Evolutionary conservation across 2,888 invertebrate genomes (phyloP).

Genomic region (Zootermopsis nevadensis): DNA sequence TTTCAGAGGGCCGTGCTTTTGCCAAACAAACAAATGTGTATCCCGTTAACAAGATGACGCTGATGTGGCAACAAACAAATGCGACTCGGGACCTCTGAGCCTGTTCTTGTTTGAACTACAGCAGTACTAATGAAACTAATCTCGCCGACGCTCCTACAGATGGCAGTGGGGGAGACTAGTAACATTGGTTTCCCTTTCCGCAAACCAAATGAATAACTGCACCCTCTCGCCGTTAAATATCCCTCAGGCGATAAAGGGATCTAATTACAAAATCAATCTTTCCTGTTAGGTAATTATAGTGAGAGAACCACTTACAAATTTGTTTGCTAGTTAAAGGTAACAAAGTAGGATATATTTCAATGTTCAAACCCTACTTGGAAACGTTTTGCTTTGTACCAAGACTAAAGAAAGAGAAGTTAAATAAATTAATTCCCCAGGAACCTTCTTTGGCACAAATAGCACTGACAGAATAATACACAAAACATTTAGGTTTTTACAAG

Average conservation of each 20-base stretch:
- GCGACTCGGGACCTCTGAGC: slow-evolving; percentile 31
- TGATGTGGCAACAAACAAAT: slow-evolving; percentile 49
- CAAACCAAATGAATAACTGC: slow-evolving; percentile 51
- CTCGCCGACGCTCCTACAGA: slow-evolving; percentile 19
- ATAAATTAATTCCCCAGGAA: too few species aligned
- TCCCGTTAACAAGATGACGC: slow-evolving; percentile 47
- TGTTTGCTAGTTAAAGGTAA: slow-evolving; percentile 47
- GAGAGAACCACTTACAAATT: slow-evolving; percentile 35
- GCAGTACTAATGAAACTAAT: slow-evolving; percentile 47
- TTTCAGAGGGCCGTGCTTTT: too few species aligned
- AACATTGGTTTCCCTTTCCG: slow-evolving; percentile 40
- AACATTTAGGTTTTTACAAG: too few species aligned
- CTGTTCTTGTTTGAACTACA: slow-evolving; percentile 35
- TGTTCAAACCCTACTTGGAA: slow-evolving; percentile 44
- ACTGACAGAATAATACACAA: too few species aligned
- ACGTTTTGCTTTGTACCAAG: slow-evolving; percentile 43
- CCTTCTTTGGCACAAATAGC: too few species aligned
- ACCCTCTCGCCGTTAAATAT: slow-evolving; percentile 46
- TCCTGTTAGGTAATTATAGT: slow-evolving; percentile 49
- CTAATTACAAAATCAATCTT: slow-evolving; percentile 53
- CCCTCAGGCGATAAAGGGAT: slow-evolving; percentile 52
- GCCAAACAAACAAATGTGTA: slow-evolving; percentile 41
- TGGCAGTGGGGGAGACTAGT: not conserved
- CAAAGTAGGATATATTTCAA: slow-evolving; percentile 52
- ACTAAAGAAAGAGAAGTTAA: too few species aligned